Conservation (phyloP, 1,140 invertebrate genomes). For the Bombyx mori region DNA sequence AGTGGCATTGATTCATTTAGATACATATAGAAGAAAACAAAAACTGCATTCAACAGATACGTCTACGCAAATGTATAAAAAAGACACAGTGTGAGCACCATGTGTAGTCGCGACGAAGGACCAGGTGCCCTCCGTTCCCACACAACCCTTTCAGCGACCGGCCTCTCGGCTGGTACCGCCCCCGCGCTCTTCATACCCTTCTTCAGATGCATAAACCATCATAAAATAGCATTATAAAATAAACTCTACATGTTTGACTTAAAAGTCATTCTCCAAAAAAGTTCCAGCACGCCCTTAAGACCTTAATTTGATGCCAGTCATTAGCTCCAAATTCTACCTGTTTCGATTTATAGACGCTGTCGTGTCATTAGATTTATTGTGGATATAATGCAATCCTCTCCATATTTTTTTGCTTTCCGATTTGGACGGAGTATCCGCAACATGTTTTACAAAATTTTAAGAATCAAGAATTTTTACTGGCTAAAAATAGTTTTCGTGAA, state of each 20-base stretch:
- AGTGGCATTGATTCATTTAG: no score
- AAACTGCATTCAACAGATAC: conserved; percentile 64
- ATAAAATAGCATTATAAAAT: conserved; percentile 10
- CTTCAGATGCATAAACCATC: conserved; percentile 37
- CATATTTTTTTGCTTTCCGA: conserved; percentile 49
- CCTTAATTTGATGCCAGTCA: conserved; percentile 20
- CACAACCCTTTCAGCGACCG: conserved; percentile 65
- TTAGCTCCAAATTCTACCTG: conserved; percentile 66
- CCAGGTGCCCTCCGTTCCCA: conserved; percentile 66
- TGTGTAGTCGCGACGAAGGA: conserved; percentile 46
- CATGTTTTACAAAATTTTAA: conserved; percentile 1
- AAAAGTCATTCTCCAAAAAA: conserved; percentile 10
- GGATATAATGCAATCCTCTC: conserved; percentile 62
- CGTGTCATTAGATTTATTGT: conserved; percentile 70
- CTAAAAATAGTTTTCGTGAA: neutral
- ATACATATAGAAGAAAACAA: conserved; percentile 22
- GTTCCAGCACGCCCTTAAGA: conserved; percentile 12
- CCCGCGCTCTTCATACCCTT: conserved; percentile 25
- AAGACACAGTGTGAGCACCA: conserved; percentile 58
- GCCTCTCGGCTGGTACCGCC: conserved; percentile 37
- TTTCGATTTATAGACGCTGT: conserved; percentile 66
- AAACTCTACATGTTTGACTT: neutral
- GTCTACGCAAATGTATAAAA: conserved; percentile 64
- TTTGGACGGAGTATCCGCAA: conserved; percentile 13
- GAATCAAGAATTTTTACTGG: neutral